Base-by-base conservation (phyloP, 2,797 vertebrate genomes). In the Acridotheres tristis region DNA sequence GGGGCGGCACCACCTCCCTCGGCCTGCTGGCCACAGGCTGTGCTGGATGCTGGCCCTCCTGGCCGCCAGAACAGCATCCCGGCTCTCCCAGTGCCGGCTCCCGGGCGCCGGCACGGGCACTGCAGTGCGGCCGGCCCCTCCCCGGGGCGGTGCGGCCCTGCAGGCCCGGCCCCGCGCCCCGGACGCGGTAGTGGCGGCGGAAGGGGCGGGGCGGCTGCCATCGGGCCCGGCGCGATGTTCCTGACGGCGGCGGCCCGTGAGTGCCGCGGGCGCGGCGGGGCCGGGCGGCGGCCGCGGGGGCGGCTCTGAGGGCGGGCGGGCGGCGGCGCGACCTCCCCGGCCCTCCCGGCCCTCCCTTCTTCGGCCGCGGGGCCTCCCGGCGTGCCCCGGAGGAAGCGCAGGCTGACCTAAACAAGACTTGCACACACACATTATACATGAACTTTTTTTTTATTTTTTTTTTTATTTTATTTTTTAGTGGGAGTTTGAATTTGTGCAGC, bases 61-160 rank as follows among this genome's bases (percentile, higher is more conserved):
- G 32, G 15, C 53, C 18, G 19, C 11, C 26, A 30, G 11, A 58
- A 15, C 9, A 4, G 9, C 9, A 3, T 7, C 32, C 5, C 0
- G 0, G 17, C 3, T 2, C 2, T 0, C 4, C 16, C 9, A 1
- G 1, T 5, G n/a, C 5, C 18, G 2, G 27, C 45, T 8, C 14
- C 13, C 42, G 0, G 19, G 4, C 18, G 6, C 47, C 0, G 38
- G 1, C n/a, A 10, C 4, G 4, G 7, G 10, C n/a, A 7, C 7
- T 4, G 59, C 2, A 34, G 43, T 16, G 5, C 30, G 0, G 30
- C 30, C 16, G 3, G 13, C 5, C 9, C 20, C 65, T 16, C 57
- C 74, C 22, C 45, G 5, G 22, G 11, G 13, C 20, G 32, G 61
- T 10, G 63, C 13, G 26, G 71, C 65, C 26, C 34, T 1, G 19